Base-by-base conservation (phyloP, 2,113 vertebrate species). In the Merops nubicus region DNA sequence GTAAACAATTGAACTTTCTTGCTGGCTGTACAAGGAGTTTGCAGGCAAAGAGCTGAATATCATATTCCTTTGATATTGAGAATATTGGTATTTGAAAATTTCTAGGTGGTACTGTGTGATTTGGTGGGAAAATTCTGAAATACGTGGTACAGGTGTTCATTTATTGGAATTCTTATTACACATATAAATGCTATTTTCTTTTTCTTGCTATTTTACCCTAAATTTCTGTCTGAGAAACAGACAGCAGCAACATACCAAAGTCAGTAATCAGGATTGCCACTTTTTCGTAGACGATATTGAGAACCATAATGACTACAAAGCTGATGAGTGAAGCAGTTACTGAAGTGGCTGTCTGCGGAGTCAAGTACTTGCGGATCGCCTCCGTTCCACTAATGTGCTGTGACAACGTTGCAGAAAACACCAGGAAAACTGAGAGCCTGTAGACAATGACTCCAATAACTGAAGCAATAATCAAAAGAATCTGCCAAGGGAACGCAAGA, bases 261-360 rank as follows among this genome's bases (percentile, higher is more conserved):
- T 99, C 97, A 4, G 99, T 99, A 95, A 99, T 99, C 98, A 99
- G 98, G 96, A 99, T 98, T 62, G 99, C 99, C 51, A 99, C 98
- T 43, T 97, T 99, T 91, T 99, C 99, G 47, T 99, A 99, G n/a
- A 99, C 40, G 10, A 97, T 96, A 70, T 99, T 99, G 91, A 99
- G 98, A 83, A 99, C 96, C 99, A 99, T 99, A 56, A 99, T 99
- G 53, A 99, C 96, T 48, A 99, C 84, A 31, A 99, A 99, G 97
- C 98, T 99, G 98, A 99, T 99, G 97, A 99, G 64, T 3, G 99
- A 99, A 21, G 99, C 99, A 0, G 99, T 99, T 73, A 99, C 95
- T 28, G 99, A 98, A 1, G 99, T 99, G 95, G 99, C 99, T 75
- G 98, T 99, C 97, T 99, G 99, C 0, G 99, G 99, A 5, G 99